Evolutionary conservation across 2,888 invertebrate genomes (phyloP).

Genomic region (Branchellion lobata): DNA sequence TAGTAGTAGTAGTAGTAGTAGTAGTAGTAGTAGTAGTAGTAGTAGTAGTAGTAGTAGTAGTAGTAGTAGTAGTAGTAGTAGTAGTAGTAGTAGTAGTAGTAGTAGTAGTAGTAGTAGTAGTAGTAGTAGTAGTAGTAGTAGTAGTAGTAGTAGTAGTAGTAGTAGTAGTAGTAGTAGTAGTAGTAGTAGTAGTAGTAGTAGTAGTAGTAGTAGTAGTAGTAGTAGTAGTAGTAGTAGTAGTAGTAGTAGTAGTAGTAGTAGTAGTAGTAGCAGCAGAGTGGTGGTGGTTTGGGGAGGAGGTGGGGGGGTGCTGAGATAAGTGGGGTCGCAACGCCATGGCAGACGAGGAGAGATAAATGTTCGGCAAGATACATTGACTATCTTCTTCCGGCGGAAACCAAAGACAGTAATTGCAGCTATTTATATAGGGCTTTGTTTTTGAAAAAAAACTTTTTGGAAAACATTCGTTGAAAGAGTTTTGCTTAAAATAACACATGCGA

Average conservation of each 20-base stretch:
- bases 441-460: no score
- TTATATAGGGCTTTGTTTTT: no score
- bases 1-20: slow-evolving; percentile 29
- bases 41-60: slow-evolving; percentile 29
- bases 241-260: slow-evolving; percentile 29
- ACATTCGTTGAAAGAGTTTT: no score
- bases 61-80: slow-evolving; percentile 29
- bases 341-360: no score
- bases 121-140: slow-evolving; percentile 10
- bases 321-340: no score
- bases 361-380: no score
- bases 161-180: slow-evolving; percentile 29
- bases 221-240: slow-evolving; percentile 29
- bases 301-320: no score
- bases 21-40: slow-evolving; percentile 19
- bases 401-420: no score
- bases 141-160: slow-evolving; percentile 29
- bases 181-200: slow-evolving; percentile 29
- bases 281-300: neutral
- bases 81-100: slow-evolving; percentile 29
- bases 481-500: no score
- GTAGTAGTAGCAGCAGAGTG: slow-evolving; percentile 16
- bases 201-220: slow-evolving; percentile 29
- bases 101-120: slow-evolving; percentile 29
- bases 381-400: no score